phyloP scores from a whole-genome alignment of 2,797 vertebrate species.

The Allobates femoralis region DNA sequence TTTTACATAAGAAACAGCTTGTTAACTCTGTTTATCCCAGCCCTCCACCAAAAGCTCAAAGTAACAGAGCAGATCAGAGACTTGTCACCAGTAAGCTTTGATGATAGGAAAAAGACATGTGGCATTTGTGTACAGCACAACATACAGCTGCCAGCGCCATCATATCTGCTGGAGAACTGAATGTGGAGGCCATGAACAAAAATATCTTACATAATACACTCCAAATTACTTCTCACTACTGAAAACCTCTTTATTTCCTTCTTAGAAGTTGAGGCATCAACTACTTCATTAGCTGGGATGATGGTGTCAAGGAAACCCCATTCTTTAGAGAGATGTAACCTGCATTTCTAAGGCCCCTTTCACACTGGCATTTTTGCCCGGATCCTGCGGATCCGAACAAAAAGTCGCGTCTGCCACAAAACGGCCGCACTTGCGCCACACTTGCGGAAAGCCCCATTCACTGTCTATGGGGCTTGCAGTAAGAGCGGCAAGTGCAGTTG shows the following conservation, averaged over 20 bases:
- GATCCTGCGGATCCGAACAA: no score
- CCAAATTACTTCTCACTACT: not conserved
- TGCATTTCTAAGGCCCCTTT: no score
- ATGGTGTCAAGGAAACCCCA: no score
- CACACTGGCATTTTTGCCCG: no score
- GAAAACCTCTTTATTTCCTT: not conserved
- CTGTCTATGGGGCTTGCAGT: no score
- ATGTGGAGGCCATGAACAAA: not conserved
- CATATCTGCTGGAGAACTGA: not conserved
- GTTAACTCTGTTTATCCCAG: not conserved
- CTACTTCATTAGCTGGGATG: no score
- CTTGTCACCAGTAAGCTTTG: not conserved
- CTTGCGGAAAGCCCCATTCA: no score
- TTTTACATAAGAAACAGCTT: not conserved
- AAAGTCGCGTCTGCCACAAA: no score
- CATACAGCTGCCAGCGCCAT: not conserved
- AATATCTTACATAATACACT: not conserved
- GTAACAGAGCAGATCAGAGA: not conserved
- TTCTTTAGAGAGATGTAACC: no score
- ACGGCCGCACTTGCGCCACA: no score
- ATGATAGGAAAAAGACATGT: not conserved
- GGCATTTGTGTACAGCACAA: not conserved
- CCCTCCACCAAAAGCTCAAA: not conserved
- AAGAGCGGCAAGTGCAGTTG: no score
- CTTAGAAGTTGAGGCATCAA: no score